Evolutionary conservation across 64 coral and sea anemone genomes (phyloP).

Genomic region (Dendronephthya gigantea): DNA sequence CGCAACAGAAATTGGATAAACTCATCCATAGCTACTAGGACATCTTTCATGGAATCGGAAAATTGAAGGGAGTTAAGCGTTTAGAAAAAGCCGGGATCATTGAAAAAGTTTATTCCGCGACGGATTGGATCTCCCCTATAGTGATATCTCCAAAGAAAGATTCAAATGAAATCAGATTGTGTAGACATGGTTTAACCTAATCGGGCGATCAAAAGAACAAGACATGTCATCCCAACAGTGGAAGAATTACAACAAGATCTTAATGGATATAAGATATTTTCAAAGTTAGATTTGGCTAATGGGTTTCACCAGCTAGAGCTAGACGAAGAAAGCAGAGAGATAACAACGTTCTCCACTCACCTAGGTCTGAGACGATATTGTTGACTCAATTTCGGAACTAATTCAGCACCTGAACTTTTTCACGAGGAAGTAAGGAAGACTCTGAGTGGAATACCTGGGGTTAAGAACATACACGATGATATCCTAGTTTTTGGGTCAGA

Average conservation of each 20-base stretch:
- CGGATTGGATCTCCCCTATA: neutral
- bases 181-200: neutral
- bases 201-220: constrained; percentile 4
- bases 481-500: neutral
- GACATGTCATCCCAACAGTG: neutral
- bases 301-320: constrained; percentile 5
- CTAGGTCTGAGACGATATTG: constrained; percentile 17
- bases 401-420: neutral
- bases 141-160: constrained; percentile 3
- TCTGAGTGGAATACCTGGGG: neutral
- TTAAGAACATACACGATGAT: neutral
- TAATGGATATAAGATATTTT: constrained; percentile 26
- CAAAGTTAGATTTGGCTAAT: constrained; percentile 6
- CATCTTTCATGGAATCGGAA: constrained; percentile 40
- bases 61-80: constrained; percentile 30
- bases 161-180: neutral
- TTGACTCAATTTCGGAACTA: constrained; percentile 28
- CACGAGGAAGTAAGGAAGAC: neutral
- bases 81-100: neutral
- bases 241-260: constrained; percentile 19
- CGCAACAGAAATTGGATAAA: neutral
- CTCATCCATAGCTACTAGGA: constrained; percentile 17
- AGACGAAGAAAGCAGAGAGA: neutral
- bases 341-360: constrained; percentile 5
- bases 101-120: neutral